phyloP scores from a whole-genome alignment of 2,797 vertebrate species.

The Gila robusta region DNA sequence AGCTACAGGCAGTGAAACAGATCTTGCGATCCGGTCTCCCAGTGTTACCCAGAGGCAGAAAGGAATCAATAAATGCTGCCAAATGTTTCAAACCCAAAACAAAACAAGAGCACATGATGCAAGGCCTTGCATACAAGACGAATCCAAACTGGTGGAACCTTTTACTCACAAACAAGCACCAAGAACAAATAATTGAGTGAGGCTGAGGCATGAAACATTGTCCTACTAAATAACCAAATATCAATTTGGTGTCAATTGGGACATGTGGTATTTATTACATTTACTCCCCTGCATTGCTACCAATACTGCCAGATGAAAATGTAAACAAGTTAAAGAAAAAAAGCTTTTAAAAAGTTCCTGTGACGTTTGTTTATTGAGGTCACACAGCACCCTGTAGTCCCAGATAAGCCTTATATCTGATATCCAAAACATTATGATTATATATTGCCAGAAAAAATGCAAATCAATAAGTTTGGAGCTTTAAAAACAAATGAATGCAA shows the following conservation, averaged over 20 bases:
- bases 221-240: neutral
- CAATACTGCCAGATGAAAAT: neutral
- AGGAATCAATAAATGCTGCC: slow-evolving; percentile 42
- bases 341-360: neutral
- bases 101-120: slow-evolving; percentile 32
- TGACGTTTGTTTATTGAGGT: neutral
- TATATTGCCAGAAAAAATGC: slow-evolving; percentile 6
- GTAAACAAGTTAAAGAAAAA: neutral
- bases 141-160: neutral
- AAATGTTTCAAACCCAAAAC: slow-evolving; percentile 30
- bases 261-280: neutral
- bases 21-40: slow-evolving; percentile 30
- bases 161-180: neutral
- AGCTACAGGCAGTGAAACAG: neutral
- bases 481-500: slow-evolving; percentile 26
- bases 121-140: slow-evolving; percentile 11
- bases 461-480: neutral
- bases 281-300: neutral
- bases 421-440: neutral
- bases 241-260: neutral
- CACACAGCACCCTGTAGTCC: neutral
- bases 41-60: slow-evolving; percentile 25
- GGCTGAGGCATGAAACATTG: neutral
- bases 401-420: neutral
- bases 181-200: neutral